phyloP scores from a whole-genome alignment of 2,888 invertebrate genomes.

The Lamproptera curius region DNA sequence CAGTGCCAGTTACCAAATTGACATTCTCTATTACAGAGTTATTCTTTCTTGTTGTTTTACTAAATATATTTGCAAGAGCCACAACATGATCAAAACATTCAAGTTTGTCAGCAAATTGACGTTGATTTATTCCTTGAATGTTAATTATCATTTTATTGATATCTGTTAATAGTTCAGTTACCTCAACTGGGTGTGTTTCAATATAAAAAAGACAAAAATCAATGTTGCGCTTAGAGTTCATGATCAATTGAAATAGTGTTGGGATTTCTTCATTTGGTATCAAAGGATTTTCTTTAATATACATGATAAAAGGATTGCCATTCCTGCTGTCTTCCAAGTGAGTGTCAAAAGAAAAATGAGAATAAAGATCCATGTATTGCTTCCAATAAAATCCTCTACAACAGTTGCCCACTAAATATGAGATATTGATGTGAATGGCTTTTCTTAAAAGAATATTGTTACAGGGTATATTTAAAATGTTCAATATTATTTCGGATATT shows the following conservation, averaged over 20 bases:
- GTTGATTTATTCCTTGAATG: constrained; percentile 39
- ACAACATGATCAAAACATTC: constrained; percentile 46
- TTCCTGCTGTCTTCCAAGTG: constrained; percentile 21
- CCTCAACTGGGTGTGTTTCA: constrained; percentile 35
- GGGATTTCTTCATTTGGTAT: constrained; percentile 32
- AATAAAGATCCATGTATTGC: constrained; percentile 39
- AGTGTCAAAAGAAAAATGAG: constrained; percentile 34
- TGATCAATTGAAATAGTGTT: constrained; percentile 35
- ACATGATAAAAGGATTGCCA: constrained; percentile 32
- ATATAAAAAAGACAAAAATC: constrained; percentile 47
- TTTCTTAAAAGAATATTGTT: constrained; percentile 56
- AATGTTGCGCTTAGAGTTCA: constrained; percentile 36
- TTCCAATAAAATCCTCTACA: constrained; percentile 42
- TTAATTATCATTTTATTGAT: constrained; percentile 40
- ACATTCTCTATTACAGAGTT: constrained; percentile 24
- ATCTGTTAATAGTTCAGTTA: constrained; percentile 34
- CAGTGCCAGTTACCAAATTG: constrained; percentile 29
- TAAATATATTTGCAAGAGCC: constrained; percentile 40
- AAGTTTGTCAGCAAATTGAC: constrained; percentile 52
- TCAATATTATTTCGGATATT: constrained; percentile 25
- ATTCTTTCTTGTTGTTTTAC: constrained; percentile 31
- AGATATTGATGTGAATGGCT: constrained; percentile 47
- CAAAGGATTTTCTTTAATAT: constrained; percentile 30
- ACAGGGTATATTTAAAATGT: constrained; percentile 53
- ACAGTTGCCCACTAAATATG: constrained; percentile 45